Evolutionary conservation across 2,113 vertebrate species (phyloP).

Genomic region (Pristiophorus japonicus): DNA sequence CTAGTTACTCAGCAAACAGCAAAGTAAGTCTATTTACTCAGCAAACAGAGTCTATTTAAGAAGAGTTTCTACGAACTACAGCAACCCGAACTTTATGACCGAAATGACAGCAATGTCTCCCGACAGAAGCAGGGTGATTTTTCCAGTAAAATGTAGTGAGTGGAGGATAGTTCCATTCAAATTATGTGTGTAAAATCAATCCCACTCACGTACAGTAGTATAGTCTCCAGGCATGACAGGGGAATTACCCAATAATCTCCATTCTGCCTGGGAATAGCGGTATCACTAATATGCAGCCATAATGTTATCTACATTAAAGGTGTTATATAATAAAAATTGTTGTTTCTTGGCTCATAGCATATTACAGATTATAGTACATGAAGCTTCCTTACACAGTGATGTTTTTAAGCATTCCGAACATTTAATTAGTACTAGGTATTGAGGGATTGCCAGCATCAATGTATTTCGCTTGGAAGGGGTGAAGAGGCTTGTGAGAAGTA

Average conservation of each 20-base stretch:
- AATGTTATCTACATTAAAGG: too few species aligned
- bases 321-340: too few species aligned
- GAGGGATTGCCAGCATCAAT: too few species aligned
- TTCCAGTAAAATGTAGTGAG: not conserved
- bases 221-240: not conserved
- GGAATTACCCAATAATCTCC: not conserved
- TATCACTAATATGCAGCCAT: not conserved
- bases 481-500: too few species aligned
- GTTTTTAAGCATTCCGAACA: too few species aligned
- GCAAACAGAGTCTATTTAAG: not conserved
- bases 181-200: not conserved
- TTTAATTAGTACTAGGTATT: too few species aligned
- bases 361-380: too few species aligned
- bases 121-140: not conserved
- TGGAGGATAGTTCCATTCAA: not conserved
- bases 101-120: not conserved
- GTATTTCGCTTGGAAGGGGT: too few species aligned
- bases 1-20: not conserved
- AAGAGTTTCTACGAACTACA: not conserved
- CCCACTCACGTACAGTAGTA: not conserved
- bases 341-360: too few species aligned
- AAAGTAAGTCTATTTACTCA: too few species aligned
- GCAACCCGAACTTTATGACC: not conserved
- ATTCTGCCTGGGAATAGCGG: not conserved
- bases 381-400: too few species aligned